A percentile compares a stretch with the other conserved stretches of the same genome.
These are phyloP conservation scores for Eupithecia subumbrata DNA, from an alignment of 2,888 invertebrate species.

Conservation along the genomic window DNA sequence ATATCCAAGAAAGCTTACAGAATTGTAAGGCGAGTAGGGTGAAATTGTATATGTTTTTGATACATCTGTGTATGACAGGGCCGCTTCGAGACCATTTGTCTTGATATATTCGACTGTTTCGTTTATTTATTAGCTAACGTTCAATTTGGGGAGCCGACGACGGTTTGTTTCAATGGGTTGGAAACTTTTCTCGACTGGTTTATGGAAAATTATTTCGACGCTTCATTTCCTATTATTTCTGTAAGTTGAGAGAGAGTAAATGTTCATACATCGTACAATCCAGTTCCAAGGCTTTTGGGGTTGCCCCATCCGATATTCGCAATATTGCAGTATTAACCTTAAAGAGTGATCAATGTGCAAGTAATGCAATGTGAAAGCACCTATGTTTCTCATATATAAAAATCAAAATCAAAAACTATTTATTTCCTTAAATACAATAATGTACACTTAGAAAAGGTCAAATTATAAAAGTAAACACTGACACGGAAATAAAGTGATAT, in stretches of 20 bases:
- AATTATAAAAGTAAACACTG: too few relatives aligned
- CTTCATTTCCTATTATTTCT: neutral
- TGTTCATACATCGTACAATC: constrained; percentile 18
- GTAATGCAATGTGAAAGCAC: constrained; percentile 2
- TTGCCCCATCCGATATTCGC: constrained; percentile 12
- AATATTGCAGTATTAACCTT: constrained; percentile 11
- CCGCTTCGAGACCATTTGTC: constrained; percentile 21
- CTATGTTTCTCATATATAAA: too few relatives aligned
- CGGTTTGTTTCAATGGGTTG: constrained; percentile 1
- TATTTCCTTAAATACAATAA: too few relatives aligned
- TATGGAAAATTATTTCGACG: neutral
- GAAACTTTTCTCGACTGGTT: neutral
- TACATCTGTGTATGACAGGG: constrained; percentile 31
- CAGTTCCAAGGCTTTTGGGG: constrained; percentile 20
- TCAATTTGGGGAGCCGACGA: neutral
- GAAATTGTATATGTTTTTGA: constrained; percentile 22
- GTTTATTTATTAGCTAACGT: constrained; percentile 14
- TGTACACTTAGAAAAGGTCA: too few relatives aligned
- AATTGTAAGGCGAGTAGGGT: neutral
- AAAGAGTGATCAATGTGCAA: neutral
- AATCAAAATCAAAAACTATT: too few relatives aligned
- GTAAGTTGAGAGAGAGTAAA: constrained; percentile 6
- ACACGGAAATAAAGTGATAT: too few relatives aligned
- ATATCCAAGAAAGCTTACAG: neutral
- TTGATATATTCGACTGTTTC: constrained; percentile 19